Conservation (phyloP, 2,888 invertebrate genomes). For the Lochmaea crataegi region DNA sequence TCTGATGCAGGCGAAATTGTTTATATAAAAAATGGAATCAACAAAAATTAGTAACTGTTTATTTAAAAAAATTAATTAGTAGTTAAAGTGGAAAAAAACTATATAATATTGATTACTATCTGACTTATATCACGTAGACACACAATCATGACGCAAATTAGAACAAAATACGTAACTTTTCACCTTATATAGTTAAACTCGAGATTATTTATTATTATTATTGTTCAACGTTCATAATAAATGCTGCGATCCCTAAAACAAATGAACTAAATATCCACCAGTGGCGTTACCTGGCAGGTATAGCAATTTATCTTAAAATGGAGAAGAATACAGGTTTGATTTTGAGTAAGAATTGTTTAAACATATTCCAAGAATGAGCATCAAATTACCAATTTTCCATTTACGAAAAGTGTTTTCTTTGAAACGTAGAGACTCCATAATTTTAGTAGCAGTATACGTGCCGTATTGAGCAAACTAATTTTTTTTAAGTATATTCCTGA, state of each 20-base stretch:
- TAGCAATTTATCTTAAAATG: not conserved
- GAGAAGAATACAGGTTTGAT: too few relatives aligned
- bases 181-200: not conserved
- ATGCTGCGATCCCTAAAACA: too few relatives aligned
- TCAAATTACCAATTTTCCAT: not conserved
- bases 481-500: not conserved
- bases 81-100: slow-evolving; percentile 18
- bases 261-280: too few relatives aligned
- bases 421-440: not conserved
- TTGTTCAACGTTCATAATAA: too few relatives aligned
- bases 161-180: slow-evolving; percentile 1
- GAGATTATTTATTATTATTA: not conserved
- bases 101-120: slow-evolving; percentile 18
- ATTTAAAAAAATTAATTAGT: slow-evolving; percentile 2
- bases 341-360: not conserved
- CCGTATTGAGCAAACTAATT: not conserved
- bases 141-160: slow-evolving; percentile 13
- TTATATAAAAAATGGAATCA: slow-evolving; percentile 6
- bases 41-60: not conserved
- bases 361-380: not conserved
- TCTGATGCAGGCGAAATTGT: slow-evolving; percentile 1
- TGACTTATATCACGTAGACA: slow-evolving; percentile 9
- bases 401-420: not conserved
- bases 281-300: too few relatives aligned
- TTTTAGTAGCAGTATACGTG: not conserved